Evolutionary conservation across 2,797 vertebrate genomes (phyloP), one percentile per base, ranked within the genome.

Genomic region (Pipistrellus pipistrellus): DNA sequence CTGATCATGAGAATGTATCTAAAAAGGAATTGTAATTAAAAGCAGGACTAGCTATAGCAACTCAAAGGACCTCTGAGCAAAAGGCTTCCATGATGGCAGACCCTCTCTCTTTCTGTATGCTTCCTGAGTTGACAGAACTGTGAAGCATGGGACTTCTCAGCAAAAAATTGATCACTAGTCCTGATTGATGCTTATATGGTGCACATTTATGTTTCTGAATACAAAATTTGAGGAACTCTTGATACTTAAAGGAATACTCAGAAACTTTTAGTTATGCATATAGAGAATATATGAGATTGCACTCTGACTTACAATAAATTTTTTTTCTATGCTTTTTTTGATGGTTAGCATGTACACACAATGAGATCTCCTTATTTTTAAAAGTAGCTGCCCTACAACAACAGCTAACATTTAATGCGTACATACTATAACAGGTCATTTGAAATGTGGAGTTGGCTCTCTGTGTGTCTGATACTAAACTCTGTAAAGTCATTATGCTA

Each of bases 11-110:
- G 30, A 80, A 83, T 21, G 27, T 71, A 71, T 83, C 51, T 72
- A 72, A 85, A 89, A 51, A 32, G 6, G 35, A 87, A 92, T 30
- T 46, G 20, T 38, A 88, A 85, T 85, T n/a, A 57, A 81, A 95
- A 76, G 11, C 51, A 68, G 41, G 48, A 59, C 4, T 38, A 86
- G 46, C 9, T 38, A 76, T 46, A 44, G 51, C 20, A 35, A 59
- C 35, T 77, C 55, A 62, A 25, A 77, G 66, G 4, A 10, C 51
- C 30, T 11, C 35, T 21, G 57, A 76, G 25, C 59, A 21, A 3
- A 14, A 64, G 20, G 23, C 2, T 73, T 69, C 17, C 3, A 1
- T 25, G 44, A 9, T 35, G 20, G 5, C 17, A 91, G 55, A 25
- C 4, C 20, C 38, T 38, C 38, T 38, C 35, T 64, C 18, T 92